Base-by-base conservation (phyloP, 2,888 invertebrate species). In the Heteropelma amictum region DNA sequence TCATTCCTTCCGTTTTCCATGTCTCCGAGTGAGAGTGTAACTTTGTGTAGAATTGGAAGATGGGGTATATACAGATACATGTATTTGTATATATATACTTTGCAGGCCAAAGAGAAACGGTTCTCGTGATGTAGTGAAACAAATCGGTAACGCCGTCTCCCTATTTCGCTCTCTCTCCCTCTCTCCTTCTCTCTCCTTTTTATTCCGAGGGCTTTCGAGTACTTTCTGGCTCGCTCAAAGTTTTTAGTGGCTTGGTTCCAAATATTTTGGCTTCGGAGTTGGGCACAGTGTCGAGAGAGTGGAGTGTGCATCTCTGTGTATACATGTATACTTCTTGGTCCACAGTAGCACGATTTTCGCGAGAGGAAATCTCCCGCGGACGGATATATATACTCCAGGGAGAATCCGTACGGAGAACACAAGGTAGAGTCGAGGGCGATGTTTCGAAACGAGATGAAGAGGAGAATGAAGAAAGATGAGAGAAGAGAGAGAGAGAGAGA, bases 241-340 rank as follows among this genome's bases (percentile, higher is more conserved):
- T 88, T 88, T 88, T 88, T 87, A 89, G 86, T 89, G 89, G 88
- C 89, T 84, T 81, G 82, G 83, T 84, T 88, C 89, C 89, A 88
- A 88, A 89, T 88, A 88, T 88, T 88, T 64, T 87, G 75, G 86
- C 85, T 86, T 83, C 82, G 83, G 75, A 71, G 81, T 81, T 84
- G 83, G 38, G 70, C 40, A 33, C 69, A 17, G 19, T 67, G 54
- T 71, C 38, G 45, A 23, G 58, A 53, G 35, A 47, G 14, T 51
- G 42, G 40, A 17, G 42, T 58, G 12, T 35, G 19, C 21, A 10
- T 8, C 51, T 4, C 30, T n/a, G 14, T 10, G 21, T 19, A 17
- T 12, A 30, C 19, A 23, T 45, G 10, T 0, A 8, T 17, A 30
- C 53, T 12, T 28, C 14, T 63, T 38, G 23, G 21, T 42, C 42